These are phyloP conservation scores for Montipora capricornis DNA, from an alignment of 64 coral and sea anemone species.

Conservation along the genomic window DNA sequence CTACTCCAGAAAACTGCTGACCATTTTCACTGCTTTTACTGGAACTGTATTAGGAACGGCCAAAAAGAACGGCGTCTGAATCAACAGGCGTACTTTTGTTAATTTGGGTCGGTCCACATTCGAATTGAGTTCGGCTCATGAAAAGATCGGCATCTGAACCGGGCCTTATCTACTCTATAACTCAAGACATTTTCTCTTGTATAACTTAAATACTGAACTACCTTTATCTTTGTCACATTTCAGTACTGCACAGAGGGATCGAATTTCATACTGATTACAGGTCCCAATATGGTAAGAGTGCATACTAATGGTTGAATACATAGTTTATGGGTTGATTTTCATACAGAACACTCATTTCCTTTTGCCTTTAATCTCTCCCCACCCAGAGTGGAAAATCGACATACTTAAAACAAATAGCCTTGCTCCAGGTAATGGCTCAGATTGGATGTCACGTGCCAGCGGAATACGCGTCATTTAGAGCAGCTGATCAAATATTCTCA, in stretches of 20 bases:
- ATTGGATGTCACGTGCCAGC: constrained; percentile 96
- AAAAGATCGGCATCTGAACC: too few relatives aligned
- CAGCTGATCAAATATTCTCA: constrained; percentile 95
- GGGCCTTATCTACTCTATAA: too few relatives aligned
- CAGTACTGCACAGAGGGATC: constrained; percentile 97
- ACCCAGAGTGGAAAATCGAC: constrained; percentile 98
- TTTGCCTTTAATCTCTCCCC: neutral
- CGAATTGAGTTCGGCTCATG: too few relatives aligned
- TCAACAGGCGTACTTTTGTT: too few relatives aligned
- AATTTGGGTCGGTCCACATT: too few relatives aligned
- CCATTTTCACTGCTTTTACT: too few relatives aligned
- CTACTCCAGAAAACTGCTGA: too few relatives aligned
- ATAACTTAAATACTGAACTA: neutral
- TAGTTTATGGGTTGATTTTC: neutral
- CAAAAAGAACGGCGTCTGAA: too few relatives aligned
- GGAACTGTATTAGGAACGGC: too few relatives aligned
- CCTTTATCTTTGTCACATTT: constrained; percentile 24
- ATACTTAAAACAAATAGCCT: constrained; percentile 91
- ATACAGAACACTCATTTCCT: neutral
- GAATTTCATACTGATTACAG: constrained; percentile 93
- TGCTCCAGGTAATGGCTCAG: constrained; percentile 98
- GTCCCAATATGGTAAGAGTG: constrained; percentile 96
- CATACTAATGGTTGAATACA: neutral
- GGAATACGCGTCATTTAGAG: constrained; percentile 93
- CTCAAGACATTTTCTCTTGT: too few relatives aligned